phyloP scores from a whole-genome alignment of 92 coral and sea anemone genomes.

The Metridium senile region DNA sequence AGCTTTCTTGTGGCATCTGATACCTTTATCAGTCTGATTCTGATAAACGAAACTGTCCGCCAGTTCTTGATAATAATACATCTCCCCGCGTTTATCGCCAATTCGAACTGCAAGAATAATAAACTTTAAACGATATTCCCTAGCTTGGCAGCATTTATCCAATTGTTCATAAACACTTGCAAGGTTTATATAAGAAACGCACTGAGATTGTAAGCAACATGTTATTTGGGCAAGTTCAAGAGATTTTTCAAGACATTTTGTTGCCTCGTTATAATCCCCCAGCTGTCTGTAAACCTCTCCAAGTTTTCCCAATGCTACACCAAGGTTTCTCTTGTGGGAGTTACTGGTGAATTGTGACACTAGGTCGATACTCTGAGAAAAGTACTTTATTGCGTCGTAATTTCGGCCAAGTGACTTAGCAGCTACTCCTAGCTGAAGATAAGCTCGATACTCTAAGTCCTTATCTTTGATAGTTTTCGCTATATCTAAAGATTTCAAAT shows the following conservation, averaged over 20 bases:
- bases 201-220: background rate
- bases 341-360: background rate
- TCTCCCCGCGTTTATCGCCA: background rate
- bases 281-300: background rate
- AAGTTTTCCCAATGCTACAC: background rate
- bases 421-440: background rate
- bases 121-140: background rate
- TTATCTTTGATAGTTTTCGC: background rate
- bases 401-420: background rate
- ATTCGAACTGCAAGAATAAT: background rate
- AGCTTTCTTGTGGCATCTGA: background rate
- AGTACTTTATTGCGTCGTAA: slow-evolving; percentile 1
- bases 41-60: background rate
- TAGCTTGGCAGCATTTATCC: background rate
- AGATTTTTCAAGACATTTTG: background rate
- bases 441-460: background rate
- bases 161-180: background rate
- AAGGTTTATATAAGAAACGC: background rate
- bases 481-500: background rate
- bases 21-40: background rate
- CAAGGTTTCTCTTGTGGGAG: background rate
- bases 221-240: background rate
- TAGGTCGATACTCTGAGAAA: background rate
- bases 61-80: background rate
- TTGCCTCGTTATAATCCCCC: background rate